Evolutionary conservation across 2,888 invertebrate genomes (phyloP), one percentile per base, ranked within the genome.

Genomic region (Cremastinae sp.): DNA sequence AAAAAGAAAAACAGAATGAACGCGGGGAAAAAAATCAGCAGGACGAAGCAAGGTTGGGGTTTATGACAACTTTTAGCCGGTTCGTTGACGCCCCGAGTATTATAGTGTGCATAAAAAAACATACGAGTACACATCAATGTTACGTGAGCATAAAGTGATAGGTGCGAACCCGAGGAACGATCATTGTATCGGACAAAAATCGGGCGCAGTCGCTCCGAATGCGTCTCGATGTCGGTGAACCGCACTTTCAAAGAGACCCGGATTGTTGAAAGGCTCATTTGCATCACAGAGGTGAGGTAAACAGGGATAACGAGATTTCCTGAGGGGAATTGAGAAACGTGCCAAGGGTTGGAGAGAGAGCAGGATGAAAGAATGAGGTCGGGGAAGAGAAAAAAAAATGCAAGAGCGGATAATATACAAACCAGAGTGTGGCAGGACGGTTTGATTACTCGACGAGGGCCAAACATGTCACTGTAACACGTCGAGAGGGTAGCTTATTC

Each of bases 231-330:
- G 62, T 51, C 59, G 71, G 78, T 72, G 68, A 59, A 75, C 75
- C 78, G 72, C 75, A 72, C 68, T 75, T 68, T 53, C 56, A 73
- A 72, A 75, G 56, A 49, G 61, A 69, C 74, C 74, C 77, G 79
- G 82, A 85, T 85, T 83, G 84, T 85, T 81, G 77, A 79, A 74
- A 81, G 75, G 75, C 81, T 81, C 80, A 87, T 88, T 88, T 87
- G 85, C 87, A 88, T 88, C 82, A 88, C 85, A 87, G 78, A 83
- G 80, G 82, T 75, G 28, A 61, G 37, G 85, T 83, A 86, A 86
- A 86, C 85, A 85, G 78, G 81, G 84, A 82, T 84, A 86, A 84
- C 83, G 80, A 83, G 83, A 83, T 85, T 87, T 84, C 18, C 76
- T 80, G 51, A 81, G 79, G 80, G 82, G 76, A 75, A 61, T 69